Evolutionary conservation across 2,888 invertebrate species (phyloP).

Genomic region (Sialis fuliginosa): DNA sequence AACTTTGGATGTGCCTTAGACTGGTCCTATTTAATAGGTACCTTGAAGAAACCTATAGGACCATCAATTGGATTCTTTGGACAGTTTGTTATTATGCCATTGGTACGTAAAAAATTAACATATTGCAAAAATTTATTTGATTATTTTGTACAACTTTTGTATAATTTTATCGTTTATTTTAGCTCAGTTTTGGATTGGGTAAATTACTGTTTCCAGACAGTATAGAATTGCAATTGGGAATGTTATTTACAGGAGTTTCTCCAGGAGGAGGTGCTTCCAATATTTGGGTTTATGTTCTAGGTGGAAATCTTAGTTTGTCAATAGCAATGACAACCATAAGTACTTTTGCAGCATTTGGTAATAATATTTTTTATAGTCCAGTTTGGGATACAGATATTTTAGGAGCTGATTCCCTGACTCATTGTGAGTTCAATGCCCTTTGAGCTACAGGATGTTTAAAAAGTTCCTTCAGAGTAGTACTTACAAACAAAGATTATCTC

Average conservation of each 20-base stretch:
- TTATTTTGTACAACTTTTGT: not conserved
- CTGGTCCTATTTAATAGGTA: constrained; percentile 45
- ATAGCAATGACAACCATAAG: constrained; percentile 90
- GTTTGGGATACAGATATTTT: no score
- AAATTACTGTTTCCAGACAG: constrained; percentile 48
- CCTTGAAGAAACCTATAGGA: constrained; percentile 53
- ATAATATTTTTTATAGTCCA: constrained; percentile 1
- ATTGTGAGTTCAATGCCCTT: no score
- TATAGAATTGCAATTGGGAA: constrained; percentile 57
- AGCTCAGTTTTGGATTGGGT: constrained; percentile 59
- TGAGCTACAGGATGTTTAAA: no score
- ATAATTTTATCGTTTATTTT: constrained; percentile 14
- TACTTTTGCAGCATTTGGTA: constrained; percentile 72
- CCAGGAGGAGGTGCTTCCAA: constrained; percentile 95
- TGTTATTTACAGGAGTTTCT: constrained; percentile 79
- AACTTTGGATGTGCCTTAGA: constrained; percentile 85
- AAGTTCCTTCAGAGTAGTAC: no score
- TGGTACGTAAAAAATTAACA: constrained; percentile 33
- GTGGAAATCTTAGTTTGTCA: constrained; percentile 83
- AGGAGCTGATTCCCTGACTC: no score
- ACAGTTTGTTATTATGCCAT: constrained; percentile 74
- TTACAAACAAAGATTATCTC: no score
- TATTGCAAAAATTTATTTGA: not conserved
- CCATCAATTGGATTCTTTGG: constrained; percentile 60
- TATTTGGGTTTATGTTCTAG: constrained; percentile 83